A percentile compares a stretch with the other conserved stretches of the same genome.
These are phyloP conservation scores for Drosophila fungiperda DNA, from an alignment of 2,888 invertebrate species.

Conservation along the genomic window DNA sequence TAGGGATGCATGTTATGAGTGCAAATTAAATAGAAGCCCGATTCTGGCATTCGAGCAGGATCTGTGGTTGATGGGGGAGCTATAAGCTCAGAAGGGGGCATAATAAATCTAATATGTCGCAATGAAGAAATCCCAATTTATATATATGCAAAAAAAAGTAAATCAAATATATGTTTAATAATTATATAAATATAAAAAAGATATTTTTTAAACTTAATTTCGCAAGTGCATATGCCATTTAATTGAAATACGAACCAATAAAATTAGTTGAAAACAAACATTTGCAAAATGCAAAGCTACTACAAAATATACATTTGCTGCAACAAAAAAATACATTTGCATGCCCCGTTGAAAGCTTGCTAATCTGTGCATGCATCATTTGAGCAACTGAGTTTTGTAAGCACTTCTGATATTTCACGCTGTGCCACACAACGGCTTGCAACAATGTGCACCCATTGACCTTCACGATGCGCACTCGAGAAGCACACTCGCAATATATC, in stretches of 20 bases:
- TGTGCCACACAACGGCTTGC: slow-evolving; percentile 24
- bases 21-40: too few species aligned
- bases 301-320: not conserved
- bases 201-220: not conserved
- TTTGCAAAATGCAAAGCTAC: not conserved
- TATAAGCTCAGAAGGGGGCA: too few species aligned
- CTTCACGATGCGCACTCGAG: slow-evolving; percentile 40
- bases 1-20: too few species aligned
- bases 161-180: not conserved
- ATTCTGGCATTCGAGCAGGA: too few species aligned
- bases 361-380: not conserved
- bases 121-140: too few species aligned
- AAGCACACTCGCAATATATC: slow-evolving; percentile 42
- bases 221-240: not conserved
- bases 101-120: too few species aligned
- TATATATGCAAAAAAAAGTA: not conserved
- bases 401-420: slow-evolving; percentile 25
- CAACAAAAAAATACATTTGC: not conserved
- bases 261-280: not conserved
- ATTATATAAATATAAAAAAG: not conserved
- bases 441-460: slow-evolving; percentile 46
- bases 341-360: not conserved
- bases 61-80: too few species aligned
- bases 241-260: rapidly evolving
- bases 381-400: slow-evolving; percentile 11